phyloP scores from a whole-genome alignment of 2,888 invertebrate genomes.

The Choristoneura rosaceana region DNA sequence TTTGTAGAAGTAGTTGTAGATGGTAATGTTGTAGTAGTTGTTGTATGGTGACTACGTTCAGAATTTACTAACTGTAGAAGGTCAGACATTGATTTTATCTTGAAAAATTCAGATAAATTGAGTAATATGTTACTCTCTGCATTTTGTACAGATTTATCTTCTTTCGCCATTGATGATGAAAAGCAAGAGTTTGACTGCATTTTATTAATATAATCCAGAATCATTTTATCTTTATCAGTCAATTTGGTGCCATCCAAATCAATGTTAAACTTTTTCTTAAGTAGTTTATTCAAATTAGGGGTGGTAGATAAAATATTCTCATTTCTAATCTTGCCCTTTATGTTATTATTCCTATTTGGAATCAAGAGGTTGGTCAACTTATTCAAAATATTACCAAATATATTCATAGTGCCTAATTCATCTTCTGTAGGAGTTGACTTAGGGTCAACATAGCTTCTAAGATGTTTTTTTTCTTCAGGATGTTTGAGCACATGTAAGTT shows the following conservation, averaged over 20 bases:
- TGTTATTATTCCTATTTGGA: slow-evolving; percentile 61
- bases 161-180: slow-evolving; percentile 50
- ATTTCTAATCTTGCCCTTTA: slow-evolving; percentile 55
- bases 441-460: slow-evolving; percentile 2
- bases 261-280: slow-evolving; percentile 57
- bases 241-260: slow-evolving; percentile 58
- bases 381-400: slow-evolving; percentile 67
- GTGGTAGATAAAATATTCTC: slow-evolving; percentile 53
- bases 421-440: slow-evolving; percentile 49
- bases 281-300: slow-evolving; percentile 53
- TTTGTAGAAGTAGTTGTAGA: slow-evolving; percentile 40
- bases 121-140: slow-evolving; percentile 68
- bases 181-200: slow-evolving; percentile 67
- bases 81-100: slow-evolving; percentile 72
- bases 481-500: slow-evolving; percentile 55
- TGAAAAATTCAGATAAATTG: slow-evolving; percentile 73
- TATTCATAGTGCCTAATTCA: slow-evolving; percentile 57
- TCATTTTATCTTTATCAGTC: slow-evolving; percentile 70
- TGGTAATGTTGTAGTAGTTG: slow-evolving; percentile 18
- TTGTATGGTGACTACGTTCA: slow-evolving; percentile 26
- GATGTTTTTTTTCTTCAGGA: slow-evolving; percentile 19
- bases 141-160: slow-evolving; percentile 48
- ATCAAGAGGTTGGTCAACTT: slow-evolving; percentile 70
- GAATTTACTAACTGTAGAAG: slow-evolving; percentile 61
- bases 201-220: slow-evolving; percentile 70